Evolutionary conservation across 2,888 invertebrate species (phyloP).

Genomic region (Diogma glabrata): DNA sequence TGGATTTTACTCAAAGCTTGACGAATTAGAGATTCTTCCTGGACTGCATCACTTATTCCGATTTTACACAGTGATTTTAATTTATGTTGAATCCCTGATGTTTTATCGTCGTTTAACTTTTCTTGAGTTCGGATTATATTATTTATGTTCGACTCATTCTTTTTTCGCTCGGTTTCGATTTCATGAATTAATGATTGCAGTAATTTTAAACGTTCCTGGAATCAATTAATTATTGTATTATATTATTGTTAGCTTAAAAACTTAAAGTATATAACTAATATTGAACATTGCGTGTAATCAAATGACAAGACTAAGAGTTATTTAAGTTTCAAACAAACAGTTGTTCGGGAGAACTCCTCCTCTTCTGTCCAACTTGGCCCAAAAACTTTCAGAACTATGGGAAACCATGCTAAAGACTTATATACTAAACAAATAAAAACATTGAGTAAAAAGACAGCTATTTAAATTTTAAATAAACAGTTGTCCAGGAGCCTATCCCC

Average conservation of each 20-base stretch:
- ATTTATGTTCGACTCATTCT: constrained; percentile 68
- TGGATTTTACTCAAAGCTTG: constrained; percentile 76
- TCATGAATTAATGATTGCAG: constrained; percentile 67
- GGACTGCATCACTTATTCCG: constrained; percentile 68
- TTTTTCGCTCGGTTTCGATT: constrained; percentile 67
- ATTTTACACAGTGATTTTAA: constrained; percentile 68
- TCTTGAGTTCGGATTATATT: constrained; percentile 68
- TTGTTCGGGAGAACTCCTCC: no score
- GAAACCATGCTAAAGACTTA: not conserved
- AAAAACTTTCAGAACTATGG: no score
- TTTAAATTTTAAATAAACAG: no score
- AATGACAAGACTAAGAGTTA: no score
- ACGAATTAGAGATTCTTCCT: constrained; percentile 72
- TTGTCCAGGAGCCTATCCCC: no score
- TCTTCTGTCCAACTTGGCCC: no score
- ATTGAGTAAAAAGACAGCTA: no score
- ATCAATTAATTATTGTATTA: constrained; percentile 16
- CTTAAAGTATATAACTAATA: no score
- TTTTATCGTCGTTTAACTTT: constrained; percentile 42
- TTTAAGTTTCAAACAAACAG: no score
- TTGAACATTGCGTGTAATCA: no score
- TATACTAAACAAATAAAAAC: no score
- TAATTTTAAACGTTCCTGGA: constrained; percentile 67
- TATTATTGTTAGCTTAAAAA: no score
- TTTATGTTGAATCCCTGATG: constrained; percentile 47